Evolutionary conservation across 2,888 invertebrate species (phyloP).

Genomic region (Nycteola revayana): DNA sequence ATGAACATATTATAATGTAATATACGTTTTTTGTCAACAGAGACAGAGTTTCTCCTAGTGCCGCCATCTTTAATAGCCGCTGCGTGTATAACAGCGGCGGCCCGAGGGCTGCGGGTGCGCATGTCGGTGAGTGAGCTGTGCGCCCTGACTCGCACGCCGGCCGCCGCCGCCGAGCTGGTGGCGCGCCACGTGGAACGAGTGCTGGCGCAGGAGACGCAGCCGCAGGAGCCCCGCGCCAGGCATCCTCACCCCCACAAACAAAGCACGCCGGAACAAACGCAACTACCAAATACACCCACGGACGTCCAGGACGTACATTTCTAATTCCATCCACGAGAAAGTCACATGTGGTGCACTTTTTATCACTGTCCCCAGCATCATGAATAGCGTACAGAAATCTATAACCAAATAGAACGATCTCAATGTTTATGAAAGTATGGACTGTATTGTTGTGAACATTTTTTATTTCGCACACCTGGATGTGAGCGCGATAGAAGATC

Average conservation of each 20-base stretch:
- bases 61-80: slow-evolving; percentile 87
- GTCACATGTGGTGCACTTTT: slow-evolving; percentile 3
- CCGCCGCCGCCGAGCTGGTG: slow-evolving; percentile 77
- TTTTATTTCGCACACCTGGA: slow-evolving; percentile 68
- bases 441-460: slow-evolving; percentile 52
- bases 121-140: slow-evolving; percentile 71
- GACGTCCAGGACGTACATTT: slow-evolving; percentile 84
- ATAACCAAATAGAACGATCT: slow-evolving; percentile 50
- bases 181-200: slow-evolving; percentile 83
- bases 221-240: slow-evolving; percentile 62
- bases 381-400: slow-evolving; percentile 32
- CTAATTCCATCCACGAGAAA: slow-evolving; percentile 42
- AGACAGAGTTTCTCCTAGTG: slow-evolving; percentile 87
- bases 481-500: slow-evolving; percentile 40
- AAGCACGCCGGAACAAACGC: slow-evolving; percentile 56
- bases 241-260: slow-evolving; percentile 56
- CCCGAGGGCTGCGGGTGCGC: slow-evolving; percentile 80
- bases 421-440: slow-evolving; percentile 45
- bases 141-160: slow-evolving; percentile 72
- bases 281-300: slow-evolving; percentile 83
- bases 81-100: slow-evolving; percentile 86
- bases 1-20: background rate
- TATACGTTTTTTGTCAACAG: slow-evolving; percentile 70
- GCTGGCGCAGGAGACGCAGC: slow-evolving; percentile 80
- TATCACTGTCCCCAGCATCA: slow-evolving; percentile 5